Evolutionary conservation across 2,113 vertebrate genomes (phyloP), one percentile per base, ranked within the genome.

Genomic region (Nematolebias whitei): DNA sequence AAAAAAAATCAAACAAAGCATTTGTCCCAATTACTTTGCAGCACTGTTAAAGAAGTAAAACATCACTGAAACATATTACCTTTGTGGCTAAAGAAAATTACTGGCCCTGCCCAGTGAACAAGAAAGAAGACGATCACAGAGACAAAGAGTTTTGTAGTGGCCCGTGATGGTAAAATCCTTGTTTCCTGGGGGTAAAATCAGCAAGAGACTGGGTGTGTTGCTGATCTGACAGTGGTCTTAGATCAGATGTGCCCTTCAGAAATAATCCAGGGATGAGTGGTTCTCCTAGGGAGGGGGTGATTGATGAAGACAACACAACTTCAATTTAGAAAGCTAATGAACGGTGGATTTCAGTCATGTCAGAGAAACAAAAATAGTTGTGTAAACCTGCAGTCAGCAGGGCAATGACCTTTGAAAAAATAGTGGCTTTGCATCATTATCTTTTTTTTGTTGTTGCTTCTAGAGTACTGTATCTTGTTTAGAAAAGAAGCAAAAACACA

Each of bases 271-370:
- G 68, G 40, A 75, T 39, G 51, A 52, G 48, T 54, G n/a, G 24
- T 22, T 66, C 24, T 70, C 40, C 68, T 9, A 15, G 22, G 16
- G 32, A 73, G 67, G 47, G n/a, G 41, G 20, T 56, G 58, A 71
- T 63, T 49, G 39, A 66, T 71, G 26, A 26, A 64, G 65, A 78
- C 60, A 68, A 40, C 19, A 18, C 40, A 51, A 61, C 18, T 55
- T 50, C 60, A 49, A 66, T 60, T 52, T 50, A 19, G 20, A 63
- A 53, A 66, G 54, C 19, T 68, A 79, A 75, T 63, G 23, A 79
- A 66, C 32, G 14, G 12, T 62, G 20, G 40, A 61, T 67, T 64
- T 12, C 55, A 70, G 32, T 74, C 22, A 66, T 69, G 52, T 63
- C 41, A 61, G 44, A 60, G 16, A 24, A 40, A 63, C 12, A 38